phyloP scores from a whole-genome alignment of 2,888 invertebrate genomes.

The Pheosia gnoma region DNA sequence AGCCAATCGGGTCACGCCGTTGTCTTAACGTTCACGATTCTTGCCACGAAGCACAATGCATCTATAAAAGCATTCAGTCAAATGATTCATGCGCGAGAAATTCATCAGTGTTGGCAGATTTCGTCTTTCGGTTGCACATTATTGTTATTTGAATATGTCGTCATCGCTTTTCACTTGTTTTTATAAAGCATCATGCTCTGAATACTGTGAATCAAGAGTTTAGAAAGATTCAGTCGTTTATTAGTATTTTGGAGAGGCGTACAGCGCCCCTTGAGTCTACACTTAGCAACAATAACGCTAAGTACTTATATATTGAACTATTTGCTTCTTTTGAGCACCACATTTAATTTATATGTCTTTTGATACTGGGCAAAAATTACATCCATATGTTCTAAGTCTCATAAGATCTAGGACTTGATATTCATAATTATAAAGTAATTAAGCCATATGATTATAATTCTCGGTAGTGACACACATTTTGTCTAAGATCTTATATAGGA shows the following conservation, averaged over 20 bases:
- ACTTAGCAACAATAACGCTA: neutral
- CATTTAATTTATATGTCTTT: no score
- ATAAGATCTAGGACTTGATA: no score
- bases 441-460: no score
- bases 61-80: constrained; percentile 10
- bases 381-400: no score
- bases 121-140: neutral
- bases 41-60: constrained; percentile 22
- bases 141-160: constrained; percentile 1
- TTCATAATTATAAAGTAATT: no score
- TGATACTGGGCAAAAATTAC: no score
- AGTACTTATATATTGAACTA: no score
- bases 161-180: constrained; percentile 3
- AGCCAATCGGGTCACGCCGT: constrained; percentile 20
- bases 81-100: constrained; percentile 19
- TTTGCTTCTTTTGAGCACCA: no score
- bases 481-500: no score
- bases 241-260: neutral
- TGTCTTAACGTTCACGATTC: constrained; percentile 8
- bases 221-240: constrained; percentile 2
- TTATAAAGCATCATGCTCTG: constrained; percentile 3
- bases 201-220: neutral
- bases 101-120: neutral
- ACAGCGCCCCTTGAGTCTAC: neutral
- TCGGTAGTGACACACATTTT: no score